phyloP scores from a whole-genome alignment of 2,797 vertebrate species.

The Pteropus rufus region DNA sequence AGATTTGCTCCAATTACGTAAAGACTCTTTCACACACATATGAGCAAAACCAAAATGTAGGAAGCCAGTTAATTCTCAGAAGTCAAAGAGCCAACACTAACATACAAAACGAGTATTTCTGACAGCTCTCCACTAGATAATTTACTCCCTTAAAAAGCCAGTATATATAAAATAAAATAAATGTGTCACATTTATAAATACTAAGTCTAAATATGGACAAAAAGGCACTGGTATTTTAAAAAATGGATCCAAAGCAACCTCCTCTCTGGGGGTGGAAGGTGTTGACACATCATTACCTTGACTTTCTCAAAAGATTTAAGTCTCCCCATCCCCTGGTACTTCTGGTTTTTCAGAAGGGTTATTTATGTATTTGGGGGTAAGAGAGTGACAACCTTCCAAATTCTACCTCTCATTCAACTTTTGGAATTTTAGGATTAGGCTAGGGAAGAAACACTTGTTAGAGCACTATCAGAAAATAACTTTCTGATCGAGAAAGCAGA shows the following conservation, averaged over 20 bases:
- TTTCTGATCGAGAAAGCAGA: constrained; percentile 14
- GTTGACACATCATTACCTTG: not conserved
- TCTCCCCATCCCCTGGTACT: not conserved
- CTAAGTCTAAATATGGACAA: constrained; percentile 14
- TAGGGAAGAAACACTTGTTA: not conserved
- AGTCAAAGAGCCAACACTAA: not conserved
- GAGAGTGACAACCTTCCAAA: not conserved
- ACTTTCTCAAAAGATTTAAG: not conserved
- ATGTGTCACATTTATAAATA: constrained; percentile 35
- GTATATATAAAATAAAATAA: not conserved
- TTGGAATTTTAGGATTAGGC: not conserved
- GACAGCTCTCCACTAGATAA: not conserved
- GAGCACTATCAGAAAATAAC: not conserved
- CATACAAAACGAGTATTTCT: not conserved
- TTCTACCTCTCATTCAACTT: not conserved
- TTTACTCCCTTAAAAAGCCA: constrained; percentile 7
- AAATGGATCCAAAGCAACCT: not conserved
- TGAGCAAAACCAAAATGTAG: not conserved
- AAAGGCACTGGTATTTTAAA: constrained; percentile 11
- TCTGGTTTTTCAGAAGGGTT: not conserved
- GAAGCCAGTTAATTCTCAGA: constrained; percentile 30
- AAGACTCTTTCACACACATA: not conserved
- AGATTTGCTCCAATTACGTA: not conserved
- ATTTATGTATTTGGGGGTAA: not conserved
- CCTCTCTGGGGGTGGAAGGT: not conserved